Evolutionary conservation across 2,888 invertebrate species (phyloP).

Genomic region (Drosophila leonis): DNA sequence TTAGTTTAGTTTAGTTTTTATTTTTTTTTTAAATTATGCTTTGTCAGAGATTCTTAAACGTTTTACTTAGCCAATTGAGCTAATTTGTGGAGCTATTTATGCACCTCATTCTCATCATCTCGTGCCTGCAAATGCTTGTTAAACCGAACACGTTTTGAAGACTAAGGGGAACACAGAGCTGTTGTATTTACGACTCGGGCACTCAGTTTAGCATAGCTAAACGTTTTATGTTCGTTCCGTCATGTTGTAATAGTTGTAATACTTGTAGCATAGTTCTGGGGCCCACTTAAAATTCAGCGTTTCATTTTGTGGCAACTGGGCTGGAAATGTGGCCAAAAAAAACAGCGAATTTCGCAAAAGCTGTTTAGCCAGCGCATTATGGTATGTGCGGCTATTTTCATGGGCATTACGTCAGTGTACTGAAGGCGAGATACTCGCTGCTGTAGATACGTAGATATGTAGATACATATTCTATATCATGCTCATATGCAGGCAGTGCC

Average conservation of each 20-base stretch:
- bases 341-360: slow-evolving; percentile 19
- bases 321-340: slow-evolving; percentile 32
- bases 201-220: slow-evolving; percentile 26
- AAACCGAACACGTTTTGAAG: slow-evolving; percentile 36
- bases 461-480: slow-evolving; percentile 23
- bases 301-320: slow-evolving; percentile 27
- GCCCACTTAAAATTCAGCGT: slow-evolving; percentile 53
- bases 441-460: slow-evolving; percentile 3
- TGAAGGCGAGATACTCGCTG: slow-evolving; percentile 11
- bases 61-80: slow-evolving; percentile 1
- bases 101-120: neutral
- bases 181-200: slow-evolving; percentile 43
- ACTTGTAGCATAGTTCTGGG: slow-evolving; percentile 46
- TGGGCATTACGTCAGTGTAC: slow-evolving; percentile 69
- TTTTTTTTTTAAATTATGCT: neutral
- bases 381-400: slow-evolving; percentile 60
- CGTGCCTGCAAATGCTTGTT: slow-evolving; percentile 16
- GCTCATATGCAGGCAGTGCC: slow-evolving; percentile 33
- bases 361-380: slow-evolving; percentile 48
- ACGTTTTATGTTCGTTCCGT: slow-evolving; percentile 28
- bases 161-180: slow-evolving; percentile 21
- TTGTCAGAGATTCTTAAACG: slow-evolving; percentile 7
- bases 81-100: neutral
- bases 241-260: slow-evolving; percentile 15
- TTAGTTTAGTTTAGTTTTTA: neutral